phyloP scores from a whole-genome alignment of 2,888 invertebrate genomes.

The Tridacna crocea region DNA sequence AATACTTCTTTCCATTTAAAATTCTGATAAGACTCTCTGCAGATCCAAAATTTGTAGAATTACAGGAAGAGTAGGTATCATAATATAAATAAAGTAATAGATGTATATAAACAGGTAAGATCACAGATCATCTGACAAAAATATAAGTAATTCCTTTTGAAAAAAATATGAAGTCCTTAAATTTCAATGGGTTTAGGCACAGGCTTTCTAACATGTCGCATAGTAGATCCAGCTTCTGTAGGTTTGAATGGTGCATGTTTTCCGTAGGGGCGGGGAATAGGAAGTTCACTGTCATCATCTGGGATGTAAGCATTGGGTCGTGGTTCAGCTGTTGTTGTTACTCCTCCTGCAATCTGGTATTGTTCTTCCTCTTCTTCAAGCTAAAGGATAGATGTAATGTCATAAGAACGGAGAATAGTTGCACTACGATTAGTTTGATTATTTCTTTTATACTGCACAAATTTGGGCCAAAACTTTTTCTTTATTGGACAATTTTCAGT shows the following conservation, averaged over 20 bases:
- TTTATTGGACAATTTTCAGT: no score
- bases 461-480: no score
- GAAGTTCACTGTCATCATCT: constrained; percentile 83
- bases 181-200: constrained; percentile 84
- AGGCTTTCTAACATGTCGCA: constrained; percentile 84
- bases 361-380: constrained; percentile 82
- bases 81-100: no score
- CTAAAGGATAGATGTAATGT: constrained; percentile 58
- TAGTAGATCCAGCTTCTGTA: constrained; percentile 82
- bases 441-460: no score
- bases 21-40: no score
- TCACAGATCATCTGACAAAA: no score
- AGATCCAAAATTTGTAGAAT: no score
- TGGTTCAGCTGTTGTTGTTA: constrained; percentile 83
- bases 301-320: constrained; percentile 84
- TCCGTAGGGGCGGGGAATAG: constrained; percentile 84
- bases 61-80: no score
- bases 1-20: no score
- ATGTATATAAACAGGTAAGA: no score
- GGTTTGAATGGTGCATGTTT: constrained; percentile 84
- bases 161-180: constrained; percentile 53
- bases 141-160: no score
- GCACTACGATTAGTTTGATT: not conserved
- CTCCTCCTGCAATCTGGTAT: constrained; percentile 81
- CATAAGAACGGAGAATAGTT: not conserved